Evolutionary conservation across 2,113 vertebrate species (phyloP), one percentile per base, ranked within the genome.

Genomic region (Limanda limanda): DNA sequence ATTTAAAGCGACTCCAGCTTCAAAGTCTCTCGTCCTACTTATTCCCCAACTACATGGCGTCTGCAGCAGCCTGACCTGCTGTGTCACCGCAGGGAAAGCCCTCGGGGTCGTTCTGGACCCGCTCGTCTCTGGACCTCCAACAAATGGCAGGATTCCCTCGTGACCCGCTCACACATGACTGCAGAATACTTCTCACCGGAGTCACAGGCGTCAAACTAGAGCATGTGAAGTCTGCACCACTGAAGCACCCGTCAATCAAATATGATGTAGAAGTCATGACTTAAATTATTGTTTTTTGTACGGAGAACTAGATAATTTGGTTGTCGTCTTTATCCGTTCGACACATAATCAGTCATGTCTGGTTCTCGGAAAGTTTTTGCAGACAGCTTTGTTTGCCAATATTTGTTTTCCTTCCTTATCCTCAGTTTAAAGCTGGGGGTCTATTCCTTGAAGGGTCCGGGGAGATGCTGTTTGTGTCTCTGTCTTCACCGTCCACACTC

Each of bases 1-100:
- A 87, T 83, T 81, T 78, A 52, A 84, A 87, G 80, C 62, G 85
- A 83, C 79, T 68, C 40, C 63, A n/a, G 69, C 66, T 73, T 76
- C 80, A 71, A 45, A 73, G 56, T 67, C 47, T 17, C 78, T 65
- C 21, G 79, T 65, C 83, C 79, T 40, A 75, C 74, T 90, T 87
- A 40, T 48, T 79, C 2, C 58, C 58, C 66, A 23, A 23, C 57
- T 54, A 24, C 68, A 15, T 24, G 73, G 8, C 73, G 5, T 8
- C 71, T 51, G 76, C 76, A 20, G 63, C 15, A 25, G 68, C 61
- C 63, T 18, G 79, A 21, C 69, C 76, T 76, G 74, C 78, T 56
- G 82, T 25, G 74, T 66, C 82, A 71, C 74, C 67, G 64, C 68
- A 47, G 71, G 78, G 75, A 75, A 83, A 52, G 42, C 65, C 84